These are phyloP conservation scores for Nephrotoma guestfalica DNA, from an alignment of 2,888 invertebrate species.

Conservation along the genomic window DNA sequence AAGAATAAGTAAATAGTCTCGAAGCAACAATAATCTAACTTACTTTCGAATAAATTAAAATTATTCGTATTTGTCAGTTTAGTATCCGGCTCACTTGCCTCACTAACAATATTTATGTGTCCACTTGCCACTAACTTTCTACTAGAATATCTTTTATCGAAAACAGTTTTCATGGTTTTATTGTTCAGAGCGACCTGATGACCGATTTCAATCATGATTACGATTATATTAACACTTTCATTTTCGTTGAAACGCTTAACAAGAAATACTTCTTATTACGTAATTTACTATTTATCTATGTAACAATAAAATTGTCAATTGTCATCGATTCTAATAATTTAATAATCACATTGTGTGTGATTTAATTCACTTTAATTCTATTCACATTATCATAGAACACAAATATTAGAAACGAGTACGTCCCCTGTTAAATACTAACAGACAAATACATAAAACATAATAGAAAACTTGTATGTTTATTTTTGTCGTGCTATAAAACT, in stretches of 20 bases:
- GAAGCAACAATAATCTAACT: neutral
- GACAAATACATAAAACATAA: too few relatives aligned
- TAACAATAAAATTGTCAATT: neutral
- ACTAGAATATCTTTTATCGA: neutral
- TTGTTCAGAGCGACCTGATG: neutral
- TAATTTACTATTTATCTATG: neutral
- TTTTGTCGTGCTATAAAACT: too few relatives aligned
- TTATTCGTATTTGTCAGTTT: neutral
- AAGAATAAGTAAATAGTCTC: neutral
- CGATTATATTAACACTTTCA: neutral
- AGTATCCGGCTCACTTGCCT: neutral
- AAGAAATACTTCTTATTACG: neutral
- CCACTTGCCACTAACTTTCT: neutral
- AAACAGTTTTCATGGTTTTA: neutral
- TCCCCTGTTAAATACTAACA: too few relatives aligned
- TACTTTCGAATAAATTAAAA: neutral
- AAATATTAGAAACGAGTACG: neutral
- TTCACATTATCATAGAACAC: neutral
- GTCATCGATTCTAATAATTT: neutral
- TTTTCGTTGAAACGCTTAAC: neutral
- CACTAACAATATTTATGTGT: neutral
- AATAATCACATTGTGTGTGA: neutral
- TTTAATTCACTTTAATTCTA: neutral
- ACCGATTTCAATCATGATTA: neutral
- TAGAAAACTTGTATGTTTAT: too few relatives aligned